Evolutionary conservation across 2,888 invertebrate species (phyloP).

Genomic region (Andrena flavipes): DNA sequence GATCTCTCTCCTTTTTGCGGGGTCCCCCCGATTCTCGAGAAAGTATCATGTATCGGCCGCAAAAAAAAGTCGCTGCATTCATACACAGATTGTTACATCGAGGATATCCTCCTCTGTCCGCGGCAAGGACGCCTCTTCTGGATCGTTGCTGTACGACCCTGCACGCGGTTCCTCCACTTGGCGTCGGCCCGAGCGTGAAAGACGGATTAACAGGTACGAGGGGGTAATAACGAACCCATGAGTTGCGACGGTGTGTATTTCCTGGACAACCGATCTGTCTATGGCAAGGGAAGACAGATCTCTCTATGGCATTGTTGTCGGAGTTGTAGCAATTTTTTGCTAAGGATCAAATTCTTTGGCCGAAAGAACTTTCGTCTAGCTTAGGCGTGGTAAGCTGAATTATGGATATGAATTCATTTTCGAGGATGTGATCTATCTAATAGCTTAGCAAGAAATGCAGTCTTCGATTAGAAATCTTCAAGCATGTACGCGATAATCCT

Average conservation of each 20-base stretch:
- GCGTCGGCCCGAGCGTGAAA: constrained; percentile 43
- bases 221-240: constrained; percentile 30
- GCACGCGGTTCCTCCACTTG: constrained; percentile 24
- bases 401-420: too few species aligned
- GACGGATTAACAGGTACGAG: constrained; percentile 57
- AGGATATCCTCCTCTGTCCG: constrained; percentile 50
- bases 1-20: constrained; percentile 57
- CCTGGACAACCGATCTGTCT: not conserved
- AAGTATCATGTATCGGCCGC: constrained; percentile 78
- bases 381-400: too few species aligned
- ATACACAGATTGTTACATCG: constrained; percentile 67
- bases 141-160: constrained; percentile 13
- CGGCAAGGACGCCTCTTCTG: constrained; percentile 17
- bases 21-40: constrained; percentile 62
- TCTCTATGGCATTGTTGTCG: not conserved
- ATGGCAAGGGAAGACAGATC: not conserved
- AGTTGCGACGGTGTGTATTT: not conserved
- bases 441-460: too few species aligned
- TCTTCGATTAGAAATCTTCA: too few species aligned
- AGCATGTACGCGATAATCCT: too few species aligned
- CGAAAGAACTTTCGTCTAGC: not conserved
- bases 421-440: too few species aligned
- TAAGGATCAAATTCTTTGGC: not conserved
- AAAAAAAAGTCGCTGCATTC: constrained; percentile 73
- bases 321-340: not conserved